These are phyloP conservation scores for Meda fulgida DNA, from an alignment of 2,797 vertebrate genomes.

Conservation along the genomic window DNA sequence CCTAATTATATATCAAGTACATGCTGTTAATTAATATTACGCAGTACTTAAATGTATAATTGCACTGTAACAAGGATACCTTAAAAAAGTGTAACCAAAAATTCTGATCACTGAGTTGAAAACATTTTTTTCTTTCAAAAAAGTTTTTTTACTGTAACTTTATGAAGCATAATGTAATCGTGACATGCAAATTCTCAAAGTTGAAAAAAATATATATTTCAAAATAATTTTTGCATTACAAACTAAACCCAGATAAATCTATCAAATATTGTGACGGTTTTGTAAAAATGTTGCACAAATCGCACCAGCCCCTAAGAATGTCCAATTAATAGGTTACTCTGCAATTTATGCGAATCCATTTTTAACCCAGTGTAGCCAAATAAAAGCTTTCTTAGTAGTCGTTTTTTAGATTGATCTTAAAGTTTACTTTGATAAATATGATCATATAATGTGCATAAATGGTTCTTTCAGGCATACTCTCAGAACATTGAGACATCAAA, in stretches of 20 bases:
- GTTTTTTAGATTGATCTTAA: background rate
- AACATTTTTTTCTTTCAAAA: too few relatives aligned
- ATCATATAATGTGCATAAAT: background rate
- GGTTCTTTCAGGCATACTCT: background rate
- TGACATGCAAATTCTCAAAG: background rate
- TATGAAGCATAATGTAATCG: background rate
- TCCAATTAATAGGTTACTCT: background rate
- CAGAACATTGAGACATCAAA: background rate
- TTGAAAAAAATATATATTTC: background rate
- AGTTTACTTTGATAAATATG: background rate
- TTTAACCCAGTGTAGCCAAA: background rate
- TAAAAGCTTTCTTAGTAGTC: background rate
- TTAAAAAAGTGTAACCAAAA: background rate
- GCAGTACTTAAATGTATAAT: background rate
- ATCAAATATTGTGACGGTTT: background rate
- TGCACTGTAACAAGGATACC: background rate
- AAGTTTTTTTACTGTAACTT: background rate
- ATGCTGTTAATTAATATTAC: background rate
- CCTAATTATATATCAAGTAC: background rate
- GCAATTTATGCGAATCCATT: background rate
- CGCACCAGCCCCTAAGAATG: background rate
- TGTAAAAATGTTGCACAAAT: background rate
- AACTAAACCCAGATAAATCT: background rate
- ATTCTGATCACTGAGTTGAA: background rate
- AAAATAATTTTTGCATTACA: background rate